Base-by-base conservation (phyloP, 92 coral and sea anemone genomes). In the Porites lobata region DNA sequence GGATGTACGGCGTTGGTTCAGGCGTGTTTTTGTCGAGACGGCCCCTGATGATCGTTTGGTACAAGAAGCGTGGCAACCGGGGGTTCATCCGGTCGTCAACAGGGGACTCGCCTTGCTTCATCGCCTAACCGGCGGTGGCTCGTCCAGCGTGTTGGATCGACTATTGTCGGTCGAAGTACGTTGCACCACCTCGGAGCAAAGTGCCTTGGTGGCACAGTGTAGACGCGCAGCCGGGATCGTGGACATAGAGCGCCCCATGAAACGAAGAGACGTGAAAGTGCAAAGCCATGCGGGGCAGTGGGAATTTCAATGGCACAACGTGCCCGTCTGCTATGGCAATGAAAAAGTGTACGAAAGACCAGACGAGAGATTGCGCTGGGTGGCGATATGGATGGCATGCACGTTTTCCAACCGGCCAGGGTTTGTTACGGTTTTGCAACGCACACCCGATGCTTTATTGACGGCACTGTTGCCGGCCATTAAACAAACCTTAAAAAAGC, bases 1-100 rank as follows among this genome's bases (percentile, higher is more conserved):
- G 9, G 65, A 18, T 1, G 80, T 26, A n/a, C 15, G 19, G 1
- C 50, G 50, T 21, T 54, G 80, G 66, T 76, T 53, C 80, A 9
- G 24, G 51, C 47, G 66, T 3, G 11, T 76, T 9, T 54, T 56
- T 7, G 66, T 56, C 7, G 47, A 26, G 8, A 56, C 50, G 8
- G 66, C 51, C 10, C 80, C 80, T 6, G 80, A 54, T 65, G 50
- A 76, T 21, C 65, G 80, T 5, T 38, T 76, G n/a, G 66, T 76
- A 9, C 47, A 22, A 10, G 80, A 76, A 56, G 47, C 18, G 7
- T 76, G 80, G 80, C 17, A 10, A 5, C 64, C 65, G 7, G 65
- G 80, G 10, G 21, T 38, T 1, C 80, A 76, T 76, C 80, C 65
- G 14, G 66, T 29, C 8, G 80, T 76, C 10, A 12, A 9, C n/a